phyloP scores from a whole-genome alignment of 2,113 vertebrate species.

The Xenopus laevis region DNA sequence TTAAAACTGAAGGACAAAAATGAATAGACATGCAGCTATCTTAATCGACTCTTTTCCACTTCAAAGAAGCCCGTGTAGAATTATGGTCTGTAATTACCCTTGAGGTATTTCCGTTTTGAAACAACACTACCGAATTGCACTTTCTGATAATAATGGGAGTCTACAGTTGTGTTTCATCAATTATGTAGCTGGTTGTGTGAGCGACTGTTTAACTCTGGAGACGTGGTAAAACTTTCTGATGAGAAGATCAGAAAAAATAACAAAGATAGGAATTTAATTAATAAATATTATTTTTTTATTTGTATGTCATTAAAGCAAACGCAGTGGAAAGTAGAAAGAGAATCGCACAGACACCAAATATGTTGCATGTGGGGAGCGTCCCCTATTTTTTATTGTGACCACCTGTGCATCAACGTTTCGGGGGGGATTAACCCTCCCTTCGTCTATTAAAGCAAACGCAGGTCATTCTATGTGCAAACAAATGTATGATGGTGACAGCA shows the following conservation, averaged over 20 bases:
- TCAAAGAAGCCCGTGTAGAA: conserved; percentile 64
- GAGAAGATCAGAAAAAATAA: conserved; percentile 43
- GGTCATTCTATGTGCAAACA: too few species aligned
- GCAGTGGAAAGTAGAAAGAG: too few species aligned
- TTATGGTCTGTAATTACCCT: conserved; percentile 69
- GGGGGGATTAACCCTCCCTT: too few species aligned
- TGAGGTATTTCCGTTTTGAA: conserved; percentile 69
- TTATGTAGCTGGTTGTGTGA: conserved; percentile 69
- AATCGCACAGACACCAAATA: too few species aligned
- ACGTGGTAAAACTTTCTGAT: conserved; percentile 55
- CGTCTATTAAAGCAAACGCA: too few species aligned
- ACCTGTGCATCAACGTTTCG: too few species aligned
- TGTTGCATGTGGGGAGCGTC: too few species aligned
- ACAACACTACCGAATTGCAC: conserved; percentile 63
- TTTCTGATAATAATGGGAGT: conserved; percentile 64
- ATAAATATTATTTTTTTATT: too few species aligned
- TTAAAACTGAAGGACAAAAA: conserved; percentile 61
- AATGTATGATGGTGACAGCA: too few species aligned
- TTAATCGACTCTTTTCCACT: conserved; percentile 70
- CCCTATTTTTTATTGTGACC: too few species aligned
- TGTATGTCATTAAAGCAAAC: too few species aligned
- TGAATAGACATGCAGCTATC: conserved; percentile 53
- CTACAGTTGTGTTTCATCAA: conserved; percentile 71
- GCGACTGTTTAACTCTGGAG: conserved; percentile 61
- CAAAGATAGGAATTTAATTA: neutral